Percentiles rank a stretch among this genome's conserved stretches.
These are phyloP conservation scores for Philopotamus ludificatus DNA, from an alignment of 1,140 invertebrate species.

Conservation along the genomic window DNA sequence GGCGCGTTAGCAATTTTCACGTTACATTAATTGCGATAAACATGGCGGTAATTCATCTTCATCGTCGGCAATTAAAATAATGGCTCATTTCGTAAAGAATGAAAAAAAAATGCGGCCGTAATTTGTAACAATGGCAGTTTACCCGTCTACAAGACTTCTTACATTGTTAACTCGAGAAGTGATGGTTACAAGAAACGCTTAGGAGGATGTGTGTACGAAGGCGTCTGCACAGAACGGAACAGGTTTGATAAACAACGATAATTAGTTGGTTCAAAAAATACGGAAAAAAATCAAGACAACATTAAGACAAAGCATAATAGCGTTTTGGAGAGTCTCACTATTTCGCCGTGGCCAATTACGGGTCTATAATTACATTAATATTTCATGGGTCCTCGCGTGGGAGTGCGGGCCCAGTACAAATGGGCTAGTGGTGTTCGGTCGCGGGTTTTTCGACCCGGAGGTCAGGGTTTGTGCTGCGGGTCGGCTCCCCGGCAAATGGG, in stretches of 20 bases:
- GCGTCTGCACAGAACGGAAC: conserved; percentile 17
- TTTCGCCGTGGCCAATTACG: conserved; percentile 29
- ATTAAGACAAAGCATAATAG: conserved; percentile 7
- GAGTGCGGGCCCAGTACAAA: conserved; percentile 9
- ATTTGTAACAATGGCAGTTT: conserved; percentile 1
- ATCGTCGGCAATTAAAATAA: background rate
- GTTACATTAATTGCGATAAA: too few relatives aligned
- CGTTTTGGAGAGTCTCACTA: conserved; percentile 21
- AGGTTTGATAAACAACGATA: conserved; percentile 22
- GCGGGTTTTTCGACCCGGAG: conserved; percentile 20
- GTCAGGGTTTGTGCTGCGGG: conserved; percentile 18
- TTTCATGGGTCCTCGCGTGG: conserved; percentile 16
- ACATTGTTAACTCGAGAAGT: conserved; percentile 12
- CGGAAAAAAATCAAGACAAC: background rate
- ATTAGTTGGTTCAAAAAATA: conserved; percentile 13
- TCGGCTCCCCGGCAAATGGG: conserved; percentile 22
- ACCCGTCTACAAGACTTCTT: background rate
- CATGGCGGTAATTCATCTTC: too few relatives aligned
- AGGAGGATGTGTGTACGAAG: background rate
- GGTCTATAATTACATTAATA: conserved; percentile 32
- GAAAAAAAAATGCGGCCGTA: too few relatives aligned
- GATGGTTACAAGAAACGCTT: conserved; percentile 6
- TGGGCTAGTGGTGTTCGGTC: conserved; percentile 22
- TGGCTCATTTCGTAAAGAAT: background rate
- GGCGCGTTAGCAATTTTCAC: too few relatives aligned